Conservation (phyloP, 92 coral and sea anemone genomes). For the Epizoanthus fatuus region DNA sequence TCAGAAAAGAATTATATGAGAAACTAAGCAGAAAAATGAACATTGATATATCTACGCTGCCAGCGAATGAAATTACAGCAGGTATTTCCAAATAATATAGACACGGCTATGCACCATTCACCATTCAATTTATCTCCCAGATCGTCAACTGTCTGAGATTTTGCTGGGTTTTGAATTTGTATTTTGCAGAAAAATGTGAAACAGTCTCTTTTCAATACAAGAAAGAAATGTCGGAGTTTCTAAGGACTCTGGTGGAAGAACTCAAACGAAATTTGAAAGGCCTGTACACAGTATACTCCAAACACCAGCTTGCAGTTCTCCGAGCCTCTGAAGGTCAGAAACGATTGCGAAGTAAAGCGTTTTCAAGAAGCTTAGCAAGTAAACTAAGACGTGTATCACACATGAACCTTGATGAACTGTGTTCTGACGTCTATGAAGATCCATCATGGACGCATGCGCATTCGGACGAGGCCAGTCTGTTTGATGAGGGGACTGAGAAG, state of each 20-base stretch:
- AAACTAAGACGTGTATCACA: background rate
- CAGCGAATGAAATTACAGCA: no score
- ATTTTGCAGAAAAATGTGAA: conserved; percentile 10
- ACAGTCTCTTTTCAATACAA: conserved; percentile 20
- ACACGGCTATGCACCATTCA: no score
- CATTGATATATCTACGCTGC: no score
- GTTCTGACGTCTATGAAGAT: background rate
- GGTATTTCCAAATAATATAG: no score
- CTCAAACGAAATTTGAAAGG: background rate
- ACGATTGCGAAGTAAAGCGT: background rate
- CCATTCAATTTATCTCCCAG: no score
- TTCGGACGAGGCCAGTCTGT: background rate
- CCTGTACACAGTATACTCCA: background rate
- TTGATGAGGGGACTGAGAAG: background rate
- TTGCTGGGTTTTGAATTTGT: background rate
- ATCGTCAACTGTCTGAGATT: no score
- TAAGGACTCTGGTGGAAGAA: conserved; percentile 9
- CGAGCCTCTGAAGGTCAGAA: background rate
- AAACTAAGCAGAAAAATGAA: no score
- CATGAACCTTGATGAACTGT: background rate
- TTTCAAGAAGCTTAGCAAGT: background rate
- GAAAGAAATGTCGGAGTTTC: conserved; percentile 16
- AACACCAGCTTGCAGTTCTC: conserved; percentile 1
- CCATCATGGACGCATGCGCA: background rate
- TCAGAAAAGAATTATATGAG: no score